Conservation (phyloP, 2,797 vertebrate species). For the Sciaenops ocellatus region DNA sequence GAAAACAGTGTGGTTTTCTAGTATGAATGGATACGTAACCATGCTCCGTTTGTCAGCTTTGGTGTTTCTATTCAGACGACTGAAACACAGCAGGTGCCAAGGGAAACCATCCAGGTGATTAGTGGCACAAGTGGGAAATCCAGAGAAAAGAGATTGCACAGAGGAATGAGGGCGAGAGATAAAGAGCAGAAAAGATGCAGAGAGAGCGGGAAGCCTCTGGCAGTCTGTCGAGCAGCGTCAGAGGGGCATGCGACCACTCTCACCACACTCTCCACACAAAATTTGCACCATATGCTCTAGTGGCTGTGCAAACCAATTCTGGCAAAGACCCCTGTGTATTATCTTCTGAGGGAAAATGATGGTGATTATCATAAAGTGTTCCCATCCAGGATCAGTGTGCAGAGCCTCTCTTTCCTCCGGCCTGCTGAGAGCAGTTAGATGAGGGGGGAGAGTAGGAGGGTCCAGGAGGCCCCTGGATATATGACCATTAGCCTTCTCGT, state of each 20-base stretch:
- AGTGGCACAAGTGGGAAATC: conserved; percentile 30
- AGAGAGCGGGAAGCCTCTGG: conserved; percentile 38
- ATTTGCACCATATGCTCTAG: conserved; percentile 80
- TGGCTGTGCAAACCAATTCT: conserved; percentile 74
- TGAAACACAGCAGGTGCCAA: conserved; percentile 45
- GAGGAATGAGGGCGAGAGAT: conserved; percentile 17
- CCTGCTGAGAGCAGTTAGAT: conserved; percentile 71
- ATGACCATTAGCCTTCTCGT: conserved; percentile 69
- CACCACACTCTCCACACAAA: conserved; percentile 69
- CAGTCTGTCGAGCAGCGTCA: conserved; percentile 56
- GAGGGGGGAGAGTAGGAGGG: neutral
- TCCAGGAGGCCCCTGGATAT: conserved; percentile 58
- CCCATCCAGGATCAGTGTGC: conserved; percentile 79
- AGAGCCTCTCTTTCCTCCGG: conserved; percentile 44
- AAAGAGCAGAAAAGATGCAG: conserved; percentile 16
- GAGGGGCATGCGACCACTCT: conserved; percentile 66
- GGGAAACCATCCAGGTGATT: conserved; percentile 46
- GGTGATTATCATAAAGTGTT: conserved; percentile 86
- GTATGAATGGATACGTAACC: neutral
- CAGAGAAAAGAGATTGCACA: conserved; percentile 5
- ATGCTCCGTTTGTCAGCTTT: conserved; percentile 12
- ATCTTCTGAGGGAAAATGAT: conserved; percentile 81
- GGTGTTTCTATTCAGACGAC: neutral
- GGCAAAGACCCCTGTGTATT: conserved; percentile 74
- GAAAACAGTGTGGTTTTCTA: conserved; percentile 13